These are phyloP conservation scores for Hydropotes inermis DNA, from an alignment of 2,113 vertebrate species.

Conservation along the genomic window DNA sequence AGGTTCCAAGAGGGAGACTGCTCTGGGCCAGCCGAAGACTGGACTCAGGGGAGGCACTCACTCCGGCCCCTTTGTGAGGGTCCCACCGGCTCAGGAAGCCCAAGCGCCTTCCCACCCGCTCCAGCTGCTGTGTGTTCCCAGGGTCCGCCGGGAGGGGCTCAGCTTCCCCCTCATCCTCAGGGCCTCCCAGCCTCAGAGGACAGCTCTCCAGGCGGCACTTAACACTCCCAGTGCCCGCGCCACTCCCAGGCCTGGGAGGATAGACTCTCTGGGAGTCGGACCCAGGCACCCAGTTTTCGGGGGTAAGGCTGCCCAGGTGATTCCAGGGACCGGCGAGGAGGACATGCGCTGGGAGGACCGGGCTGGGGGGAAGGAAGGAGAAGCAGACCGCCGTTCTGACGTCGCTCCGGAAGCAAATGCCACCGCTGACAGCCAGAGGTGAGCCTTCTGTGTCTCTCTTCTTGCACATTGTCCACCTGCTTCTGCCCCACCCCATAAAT, in stretches of 20 bases:
- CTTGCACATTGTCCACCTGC: accelerated
- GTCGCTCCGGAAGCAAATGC: accelerated
- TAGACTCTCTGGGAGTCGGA: neutral
- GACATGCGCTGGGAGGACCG: accelerated
- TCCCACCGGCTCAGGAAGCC: accelerated
- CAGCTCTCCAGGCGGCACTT: accelerated
- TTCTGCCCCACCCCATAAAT: neutral
- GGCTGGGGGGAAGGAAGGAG: neutral
- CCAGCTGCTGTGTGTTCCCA: accelerated
- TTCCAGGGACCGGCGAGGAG: neutral
- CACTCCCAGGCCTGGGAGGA: no score
- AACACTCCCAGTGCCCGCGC: neutral
- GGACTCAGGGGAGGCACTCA: accelerated
- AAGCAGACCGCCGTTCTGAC: accelerated
- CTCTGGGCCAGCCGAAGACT: accelerated
- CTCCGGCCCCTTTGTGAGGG: accelerated
- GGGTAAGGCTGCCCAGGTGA: neutral
- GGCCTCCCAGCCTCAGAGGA: accelerated
- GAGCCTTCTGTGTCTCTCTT: neutral
- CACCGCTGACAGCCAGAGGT: neutral
- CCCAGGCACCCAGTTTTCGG: neutral
- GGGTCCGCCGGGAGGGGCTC: constrained; percentile 41
- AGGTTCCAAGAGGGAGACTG: neutral
- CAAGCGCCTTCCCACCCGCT: neutral
- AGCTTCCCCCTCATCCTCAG: neutral